Base-by-base conservation (phyloP, 2,888 invertebrate species). In the Cheilosia impressa region DNA sequence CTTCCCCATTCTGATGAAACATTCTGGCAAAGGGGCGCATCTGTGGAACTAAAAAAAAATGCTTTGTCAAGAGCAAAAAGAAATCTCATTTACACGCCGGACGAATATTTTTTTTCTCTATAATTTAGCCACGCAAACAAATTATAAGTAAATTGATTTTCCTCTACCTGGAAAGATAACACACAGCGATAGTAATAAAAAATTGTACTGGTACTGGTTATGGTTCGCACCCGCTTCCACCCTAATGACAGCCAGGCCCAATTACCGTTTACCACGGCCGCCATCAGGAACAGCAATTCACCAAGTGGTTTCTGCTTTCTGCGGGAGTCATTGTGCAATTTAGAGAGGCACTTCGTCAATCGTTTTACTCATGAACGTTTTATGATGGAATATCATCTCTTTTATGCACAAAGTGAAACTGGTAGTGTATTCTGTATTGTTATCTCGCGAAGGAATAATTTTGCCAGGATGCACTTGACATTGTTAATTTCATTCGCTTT, bases 71-170 rank as follows among this genome's bases (percentile, higher is more conserved):
- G 31, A 58, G 50, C 43, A 27, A 50, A 47, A 38, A 50, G 6
- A 58, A 71, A 24, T 66, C 77, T 72, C 55, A 72, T 82, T 77
- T 72, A 78, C 82, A 77, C 71, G 55, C 34, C 38, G 50, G 53
- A 50, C 24, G 53, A 38, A 38, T 15, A 55, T 66, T 52, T 76
- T 58, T 65, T 53, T 27, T 43, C 13, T 15, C 41, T 41, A 58
- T 45, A 38, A 58, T 17, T 52, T 24, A 58, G 69, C 55, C 27
- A 60, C 71, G 31, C 66, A 72, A 82, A 71, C 65, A 72, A 66
- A 75, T 72, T 72, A 66, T 66, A 78, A 72, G 82, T 62, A 82
- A 82, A 82, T 77, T 77, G 82, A 77, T 82, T 77, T 78, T 78
- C 50, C 24, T 63, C 65, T 53, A 82, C 82, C 82, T 82, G 72